Evolutionary conservation across 2,888 invertebrate genomes (phyloP).

Genomic region (Strigamia crassipes): DNA sequence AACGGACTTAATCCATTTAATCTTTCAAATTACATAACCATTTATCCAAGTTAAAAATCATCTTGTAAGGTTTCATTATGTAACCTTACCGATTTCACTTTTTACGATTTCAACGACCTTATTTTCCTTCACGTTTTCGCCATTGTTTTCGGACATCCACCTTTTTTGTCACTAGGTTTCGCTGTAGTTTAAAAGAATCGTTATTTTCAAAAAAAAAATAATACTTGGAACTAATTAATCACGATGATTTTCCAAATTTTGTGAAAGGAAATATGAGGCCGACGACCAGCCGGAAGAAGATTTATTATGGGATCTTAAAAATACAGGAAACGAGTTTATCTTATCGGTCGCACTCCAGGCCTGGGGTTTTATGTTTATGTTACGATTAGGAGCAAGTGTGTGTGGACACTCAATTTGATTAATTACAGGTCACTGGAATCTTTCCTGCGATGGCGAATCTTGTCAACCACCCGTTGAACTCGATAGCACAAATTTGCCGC

Average conservation of each 20-base stretch:
- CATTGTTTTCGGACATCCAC: neutral
- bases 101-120: neutral
- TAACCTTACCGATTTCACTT: neutral
- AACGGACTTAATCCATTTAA: neutral
- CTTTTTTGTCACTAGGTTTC: neutral
- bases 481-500: neutral
- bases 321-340: neutral
- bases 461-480: neutral
- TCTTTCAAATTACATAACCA: neutral
- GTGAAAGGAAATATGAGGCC: neutral
- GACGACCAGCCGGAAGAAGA: slow-evolving; percentile 17
- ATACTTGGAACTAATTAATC: neutral
- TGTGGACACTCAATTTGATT: neutral
- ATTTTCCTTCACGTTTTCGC: neutral
- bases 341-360: neutral
- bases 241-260: neutral
- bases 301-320: neutral
- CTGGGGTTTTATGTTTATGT: neutral
- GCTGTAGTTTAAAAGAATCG: neutral
- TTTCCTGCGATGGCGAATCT: neutral
- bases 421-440: slow-evolving; percentile 13
- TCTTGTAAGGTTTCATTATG: neutral
- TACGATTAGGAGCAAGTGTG: neutral
- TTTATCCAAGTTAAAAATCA: neutral
- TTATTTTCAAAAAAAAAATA: neutral